Evolutionary conservation across 2,888 invertebrate genomes (phyloP).

Genomic region (Drosophila neonasuta): DNA sequence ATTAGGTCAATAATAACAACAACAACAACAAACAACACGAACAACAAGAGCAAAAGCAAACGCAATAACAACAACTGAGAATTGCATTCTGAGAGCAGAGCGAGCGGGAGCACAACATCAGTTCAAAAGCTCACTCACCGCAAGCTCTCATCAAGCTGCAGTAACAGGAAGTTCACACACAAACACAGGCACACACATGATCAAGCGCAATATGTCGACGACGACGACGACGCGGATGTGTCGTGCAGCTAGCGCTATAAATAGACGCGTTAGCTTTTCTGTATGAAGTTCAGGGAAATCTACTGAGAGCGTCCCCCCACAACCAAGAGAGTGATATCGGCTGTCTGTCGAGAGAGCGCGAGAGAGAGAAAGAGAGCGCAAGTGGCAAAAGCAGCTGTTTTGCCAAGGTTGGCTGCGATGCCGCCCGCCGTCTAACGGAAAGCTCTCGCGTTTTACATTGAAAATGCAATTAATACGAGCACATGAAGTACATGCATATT

Average conservation of each 20-base stretch:
- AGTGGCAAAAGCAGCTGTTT: slow-evolving; percentile 58
- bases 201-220: slow-evolving; percentile 11
- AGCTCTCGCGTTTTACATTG: slow-evolving; percentile 68
- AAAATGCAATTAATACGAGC: slow-evolving; percentile 58
- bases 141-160: slow-evolving; percentile 46
- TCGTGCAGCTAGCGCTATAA: slow-evolving; percentile 64
- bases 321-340: background rate
- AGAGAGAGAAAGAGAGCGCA: slow-evolving; percentile 13
- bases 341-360: background rate
- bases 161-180: slow-evolving; percentile 67
- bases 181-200: slow-evolving; percentile 10
- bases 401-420: slow-evolving; percentile 63
- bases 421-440: slow-evolving; percentile 66
- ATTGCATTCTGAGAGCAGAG: slow-evolving; percentile 61
- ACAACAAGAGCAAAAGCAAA: slow-evolving; percentile 62
- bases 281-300: slow-evolving; percentile 81
- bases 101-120: slow-evolving; percentile 30
- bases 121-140: slow-evolving; percentile 47
- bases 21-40: slow-evolving; percentile 44
- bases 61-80: slow-evolving; percentile 58
- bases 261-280: slow-evolving; percentile 70
- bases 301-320: slow-evolving; percentile 43
- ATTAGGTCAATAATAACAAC: slow-evolving; percentile 82
- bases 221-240: slow-evolving; percentile 54
- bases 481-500: slow-evolving; percentile 32